phyloP scores from a whole-genome alignment of 1,140 invertebrate species.

The Orussus abietinus region DNA sequence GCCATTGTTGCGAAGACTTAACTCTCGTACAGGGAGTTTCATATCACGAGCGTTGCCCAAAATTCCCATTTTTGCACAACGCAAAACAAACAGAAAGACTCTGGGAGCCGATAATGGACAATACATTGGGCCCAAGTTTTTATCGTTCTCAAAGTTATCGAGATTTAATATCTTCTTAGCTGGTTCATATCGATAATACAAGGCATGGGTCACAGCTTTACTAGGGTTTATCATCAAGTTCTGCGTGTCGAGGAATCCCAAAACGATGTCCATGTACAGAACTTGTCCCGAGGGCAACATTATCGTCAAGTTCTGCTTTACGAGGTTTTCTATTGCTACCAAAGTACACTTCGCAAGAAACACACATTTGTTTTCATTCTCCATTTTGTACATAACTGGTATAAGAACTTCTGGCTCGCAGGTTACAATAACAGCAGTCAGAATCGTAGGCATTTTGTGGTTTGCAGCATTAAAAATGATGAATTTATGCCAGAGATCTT shows the following conservation, averaged over 20 bases:
- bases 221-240: conserved; percentile 36
- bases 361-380: conserved; percentile 29
- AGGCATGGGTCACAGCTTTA: conserved; percentile 27
- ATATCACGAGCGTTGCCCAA: conserved; percentile 19
- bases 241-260: conserved; percentile 34
- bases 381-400: conserved; percentile 37
- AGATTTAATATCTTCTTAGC: conserved; percentile 39
- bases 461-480: conserved; percentile 36
- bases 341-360: conserved; percentile 38
- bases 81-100: conserved; percentile 36
- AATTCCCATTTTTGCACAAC: conserved; percentile 29
- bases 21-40: conserved; percentile 37
- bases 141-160: conserved; percentile 43
- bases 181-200: conserved; percentile 31
- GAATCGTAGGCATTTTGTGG: conserved; percentile 25
- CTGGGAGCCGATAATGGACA: conserved; percentile 39
- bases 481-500: conserved; percentile 49
- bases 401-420: conserved; percentile 39
- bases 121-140: conserved; percentile 34
- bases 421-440: conserved; percentile 30
- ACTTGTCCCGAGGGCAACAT: conserved; percentile 24
- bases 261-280: conserved; percentile 39
- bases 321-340: conserved; percentile 32
- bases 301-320: conserved; percentile 35
- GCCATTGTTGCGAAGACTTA: conserved; percentile 38